A percentile compares a stretch with the other conserved stretches of the same genome.
Conservation (phyloP, 1,140 invertebrate genomes). For the Leptestheria dahalacensis region DNA sequence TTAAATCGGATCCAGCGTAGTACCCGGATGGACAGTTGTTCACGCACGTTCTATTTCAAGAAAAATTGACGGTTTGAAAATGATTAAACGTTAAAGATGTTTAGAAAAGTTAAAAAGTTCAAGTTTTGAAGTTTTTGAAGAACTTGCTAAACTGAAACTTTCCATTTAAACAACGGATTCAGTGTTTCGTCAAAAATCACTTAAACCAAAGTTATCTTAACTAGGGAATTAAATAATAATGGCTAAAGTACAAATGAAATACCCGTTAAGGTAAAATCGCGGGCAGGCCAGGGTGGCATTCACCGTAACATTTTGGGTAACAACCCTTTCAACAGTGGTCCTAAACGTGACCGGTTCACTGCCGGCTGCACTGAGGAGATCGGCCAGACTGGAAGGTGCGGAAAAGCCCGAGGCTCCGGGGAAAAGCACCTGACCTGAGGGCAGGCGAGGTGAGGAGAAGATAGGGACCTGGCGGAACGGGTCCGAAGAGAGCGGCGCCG, state of each 20-base stretch:
- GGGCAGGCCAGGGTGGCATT: conserved; percentile 48
- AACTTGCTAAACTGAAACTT: too few relatives aligned
- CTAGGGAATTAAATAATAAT: too few relatives aligned
- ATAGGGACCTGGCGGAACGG: conserved; percentile 14
- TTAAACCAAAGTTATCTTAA: too few relatives aligned
- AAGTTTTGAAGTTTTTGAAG: too few relatives aligned
- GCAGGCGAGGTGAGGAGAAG: conserved; percentile 5
- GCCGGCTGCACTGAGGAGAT: conserved; percentile 23
- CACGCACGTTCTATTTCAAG: conserved; percentile 48
- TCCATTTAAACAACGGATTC: too few relatives aligned
- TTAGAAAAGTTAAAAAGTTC: too few relatives aligned
- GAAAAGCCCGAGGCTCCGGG: conserved; percentile 1
- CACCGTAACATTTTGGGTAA: conserved; percentile 49
- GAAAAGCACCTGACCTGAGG: neutral
- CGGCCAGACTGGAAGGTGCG: conserved; percentile 19
- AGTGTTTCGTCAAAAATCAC: too few relatives aligned
- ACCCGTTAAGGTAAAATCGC: neutral
- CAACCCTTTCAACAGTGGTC: conserved; percentile 40
- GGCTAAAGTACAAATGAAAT: neutral
- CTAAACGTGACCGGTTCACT: conserved; percentile 36
- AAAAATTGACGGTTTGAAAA: neutral
- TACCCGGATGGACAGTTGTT: conserved; percentile 49
- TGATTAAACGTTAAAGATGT: neutral
- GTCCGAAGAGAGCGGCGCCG: neutral
- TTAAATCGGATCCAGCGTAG: conserved; percentile 47